Evolutionary conservation across 2,113 vertebrate species (phyloP), one percentile per base, ranked within the genome.

Genomic region (Vidua chalybeata): DNA sequence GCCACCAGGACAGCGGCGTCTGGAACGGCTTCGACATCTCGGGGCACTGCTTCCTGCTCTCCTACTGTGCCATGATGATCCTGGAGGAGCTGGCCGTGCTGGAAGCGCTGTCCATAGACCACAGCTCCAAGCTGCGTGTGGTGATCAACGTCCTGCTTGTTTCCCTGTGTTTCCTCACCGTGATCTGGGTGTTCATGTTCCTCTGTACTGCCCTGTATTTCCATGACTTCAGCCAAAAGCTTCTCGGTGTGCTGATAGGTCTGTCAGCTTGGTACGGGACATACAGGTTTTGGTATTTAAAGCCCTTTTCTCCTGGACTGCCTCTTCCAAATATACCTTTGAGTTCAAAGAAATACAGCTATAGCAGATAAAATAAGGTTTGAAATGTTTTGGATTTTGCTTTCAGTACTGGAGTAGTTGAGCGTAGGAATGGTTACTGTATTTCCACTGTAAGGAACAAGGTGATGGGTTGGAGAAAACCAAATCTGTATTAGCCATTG

Each of bases 21-120:
- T 99, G 99, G 99, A 22, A 96, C 1, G 98, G 99, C 73, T 99
- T 98, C 8, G 99, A 99, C 98, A 99, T 99, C 96, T 99, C 99
- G 0, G 99, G 99, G 26, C 99, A 99, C 97, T 99, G 98, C 73
- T 99, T 99, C 87, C 98, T 99, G 84, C 98, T 99, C 86, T 87
- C 98, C 0, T 99, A 99, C 97, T 99, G 99, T 0, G 92, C 98
- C 3, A 98, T 99, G 63, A 97, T 99, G 94, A 99, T 99, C 16
- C 68, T 98, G 90, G 99, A 99, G 90, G 99, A 99, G 55, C 98
- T 98, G 66, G 98, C 98, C 0, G 98, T 99, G 37, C 98, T 99
- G 97, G 97, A 96, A 1, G 96, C 90, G 20, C 59, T 99, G 91
- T 97, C 97, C 67, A n/a, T 89, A 6, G 91, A 97, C 17, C 94